Evolutionary conservation across 2,888 invertebrate species (phyloP).

Genomic region (Magallana nippona): DNA sequence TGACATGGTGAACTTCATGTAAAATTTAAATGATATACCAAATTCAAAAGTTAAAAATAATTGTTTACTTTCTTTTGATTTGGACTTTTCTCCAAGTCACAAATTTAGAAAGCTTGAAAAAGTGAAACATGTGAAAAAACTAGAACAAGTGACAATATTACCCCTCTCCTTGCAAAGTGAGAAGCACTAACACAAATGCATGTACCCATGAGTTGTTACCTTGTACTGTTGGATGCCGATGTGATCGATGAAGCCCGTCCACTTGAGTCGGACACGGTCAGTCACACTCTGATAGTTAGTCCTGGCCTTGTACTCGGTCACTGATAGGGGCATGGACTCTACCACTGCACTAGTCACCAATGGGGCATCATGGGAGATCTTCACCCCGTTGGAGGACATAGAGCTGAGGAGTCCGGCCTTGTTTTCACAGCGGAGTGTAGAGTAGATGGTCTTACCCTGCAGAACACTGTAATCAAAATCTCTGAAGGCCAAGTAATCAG

Average conservation of each 20-base stretch:
- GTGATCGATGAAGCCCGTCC: slow-evolving; percentile 54
- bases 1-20: no score
- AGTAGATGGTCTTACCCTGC: slow-evolving; percentile 39
- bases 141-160: no score
- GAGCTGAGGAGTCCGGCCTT: slow-evolving; percentile 48
- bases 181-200: no score
- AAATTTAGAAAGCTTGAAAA: no score
- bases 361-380: slow-evolving; percentile 46
- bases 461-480: slow-evolving; percentile 39
- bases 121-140: no score
- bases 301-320: slow-evolving; percentile 50
- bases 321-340: slow-evolving; percentile 45
- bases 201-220: slow-evolving; percentile 38
- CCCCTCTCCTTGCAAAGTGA: no score
- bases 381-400: slow-evolving; percentile 52
- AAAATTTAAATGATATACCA: no score
- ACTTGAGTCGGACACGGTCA: slow-evolving; percentile 47
- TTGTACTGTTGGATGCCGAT: slow-evolving; percentile 52
- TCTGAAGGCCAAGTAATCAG: not conserved
- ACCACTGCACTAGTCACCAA: slow-evolving; percentile 47
- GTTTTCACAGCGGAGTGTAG: slow-evolving; percentile 52
- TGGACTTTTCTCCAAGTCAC: no score
- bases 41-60: no score
- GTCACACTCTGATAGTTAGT: slow-evolving; percentile 52
- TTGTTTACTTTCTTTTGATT: no score